These are phyloP conservation scores for Archips xylosteana DNA, from an alignment of 2,888 invertebrate species.

Conservation along the genomic window DNA sequence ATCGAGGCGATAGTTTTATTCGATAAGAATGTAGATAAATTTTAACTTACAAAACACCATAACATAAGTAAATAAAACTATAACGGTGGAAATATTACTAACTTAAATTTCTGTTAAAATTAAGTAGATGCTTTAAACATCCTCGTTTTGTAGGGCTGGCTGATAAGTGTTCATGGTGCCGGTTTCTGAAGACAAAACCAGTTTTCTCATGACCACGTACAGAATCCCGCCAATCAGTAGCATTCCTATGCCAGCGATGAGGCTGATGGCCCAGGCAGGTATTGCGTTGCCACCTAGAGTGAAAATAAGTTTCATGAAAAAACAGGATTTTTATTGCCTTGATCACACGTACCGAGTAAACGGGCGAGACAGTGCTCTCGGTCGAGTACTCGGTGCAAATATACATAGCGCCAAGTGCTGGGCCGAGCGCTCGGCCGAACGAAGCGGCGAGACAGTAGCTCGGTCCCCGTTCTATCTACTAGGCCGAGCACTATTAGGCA, in stretches of 20 bases:
- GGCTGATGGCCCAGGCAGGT: slow-evolving; percentile 91
- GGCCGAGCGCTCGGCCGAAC: too few species aligned
- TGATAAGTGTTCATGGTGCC: slow-evolving; percentile 81
- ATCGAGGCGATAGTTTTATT: slow-evolving; percentile 39
- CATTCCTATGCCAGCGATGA: slow-evolving; percentile 89
- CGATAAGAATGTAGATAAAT: slow-evolving; percentile 15
- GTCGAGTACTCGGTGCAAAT: too few species aligned
- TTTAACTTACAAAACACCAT: slow-evolving; percentile 6
- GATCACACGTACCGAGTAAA: too few species aligned
- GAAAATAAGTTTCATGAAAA: neutral
- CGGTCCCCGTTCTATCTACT: too few species aligned
- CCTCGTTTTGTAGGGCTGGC: slow-evolving; percentile 84
- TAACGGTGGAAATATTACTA: slow-evolving; percentile 14
- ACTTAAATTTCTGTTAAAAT: slow-evolving; percentile 11
- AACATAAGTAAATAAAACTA: slow-evolving; percentile 6
- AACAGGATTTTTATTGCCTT: too few species aligned
- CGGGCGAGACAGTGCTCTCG: too few species aligned
- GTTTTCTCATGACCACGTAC: slow-evolving; percentile 88
- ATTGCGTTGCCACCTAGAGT: slow-evolving; percentile 88
- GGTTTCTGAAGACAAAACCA: slow-evolving; percentile 86
- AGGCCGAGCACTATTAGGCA: too few species aligned
- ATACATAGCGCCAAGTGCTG: too few species aligned
- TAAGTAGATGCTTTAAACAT: slow-evolving; percentile 59
- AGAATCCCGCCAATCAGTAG: slow-evolving; percentile 89
- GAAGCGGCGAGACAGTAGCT: too few species aligned